Evolutionary conservation across 1,140 invertebrate species (phyloP), one percentile per base, ranked within the genome.

Genomic region (Rhopalosiphum padi): DNA sequence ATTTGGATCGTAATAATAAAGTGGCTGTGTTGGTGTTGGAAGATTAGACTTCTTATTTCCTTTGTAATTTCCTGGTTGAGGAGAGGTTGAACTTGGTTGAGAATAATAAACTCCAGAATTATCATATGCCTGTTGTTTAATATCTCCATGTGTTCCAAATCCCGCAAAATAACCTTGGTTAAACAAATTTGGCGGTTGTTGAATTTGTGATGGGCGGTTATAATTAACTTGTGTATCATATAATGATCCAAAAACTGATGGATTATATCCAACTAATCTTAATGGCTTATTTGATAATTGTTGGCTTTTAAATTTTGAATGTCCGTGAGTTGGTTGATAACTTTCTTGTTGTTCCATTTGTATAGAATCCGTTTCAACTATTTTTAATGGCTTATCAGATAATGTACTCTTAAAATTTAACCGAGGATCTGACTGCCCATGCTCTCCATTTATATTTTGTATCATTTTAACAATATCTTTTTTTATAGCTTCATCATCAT

Each of bases 1-100:
- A 93, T 53, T 55, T 41, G 91, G 91, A 53, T 93, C 91, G 25
- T 93, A 93, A 53, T 93, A 93, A 85, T 93, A 93, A 18, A 93
- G 82, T 86, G 77, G 91, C 55, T 93, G 91, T 51, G 91, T 82
- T 25, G 46, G 60, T 83, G 11, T 35, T 77, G 15, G 60, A 15
- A 77, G 15, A 53, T 41, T 55, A 53, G 41, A 43, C 55, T 93
- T 93, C 41, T 83, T 35, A 86, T 30, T 53, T 93, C 35, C 91
- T 85, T 93, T 93, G 48, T 86, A 93, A 41, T 25, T 35, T 53
- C 30, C 91, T 30, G 46, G 30, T 90, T 43, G 53, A 18, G 30
- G 53, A 25, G 30, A 6, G 18, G 37, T 60, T 30, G 25, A 55
- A 68, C 35, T 90, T n/a, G 89, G 41, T 43, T 90, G 53, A 43